These are phyloP conservation scores for Dryadula phaetusa DNA, from an alignment of 2,888 invertebrate genomes.

Conservation along the genomic window DNA sequence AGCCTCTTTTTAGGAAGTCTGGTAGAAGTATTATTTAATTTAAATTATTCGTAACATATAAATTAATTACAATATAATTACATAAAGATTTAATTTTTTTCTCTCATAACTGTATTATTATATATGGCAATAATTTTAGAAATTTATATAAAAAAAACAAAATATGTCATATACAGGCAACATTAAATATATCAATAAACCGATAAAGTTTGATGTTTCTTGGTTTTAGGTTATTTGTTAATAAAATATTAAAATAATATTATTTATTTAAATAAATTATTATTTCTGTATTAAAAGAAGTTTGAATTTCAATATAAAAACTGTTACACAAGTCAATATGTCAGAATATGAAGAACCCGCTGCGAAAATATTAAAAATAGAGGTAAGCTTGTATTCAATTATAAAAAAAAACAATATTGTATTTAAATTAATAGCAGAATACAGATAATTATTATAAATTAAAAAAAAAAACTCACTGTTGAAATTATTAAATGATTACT, in stretches of 20 bases:
- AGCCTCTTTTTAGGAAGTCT: too few species aligned
- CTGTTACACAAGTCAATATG: slow-evolving; percentile 50
- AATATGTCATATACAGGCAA: slow-evolving; percentile 1
- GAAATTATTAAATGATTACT: too few species aligned
- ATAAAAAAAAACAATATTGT: too few species aligned
- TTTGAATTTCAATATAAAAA: neutral
- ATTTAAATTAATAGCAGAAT: too few species aligned
- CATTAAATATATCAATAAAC: slow-evolving; percentile 21
- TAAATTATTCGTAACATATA: too few species aligned
- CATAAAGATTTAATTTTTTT: too few species aligned
- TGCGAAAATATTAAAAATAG: slow-evolving; percentile 61
- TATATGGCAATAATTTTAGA: neutral
- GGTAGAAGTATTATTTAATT: too few species aligned
- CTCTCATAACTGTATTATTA: neutral
- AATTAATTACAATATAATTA: too few species aligned
- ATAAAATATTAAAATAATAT: neutral
- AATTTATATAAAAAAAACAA: neutral
- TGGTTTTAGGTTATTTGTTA: slow-evolving; percentile 23
- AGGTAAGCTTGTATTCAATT: slow-evolving; percentile 52
- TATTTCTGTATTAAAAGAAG: neutral
- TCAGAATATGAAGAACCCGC: slow-evolving; percentile 68
- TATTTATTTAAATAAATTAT: neutral
- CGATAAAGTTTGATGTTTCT: slow-evolving; percentile 22
- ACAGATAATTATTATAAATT: too few species aligned
- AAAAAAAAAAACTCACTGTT: too few species aligned